These are phyloP conservation scores for Solenopsis invicta DNA, from an alignment of 1,140 invertebrate genomes.

Conservation along the genomic window DNA sequence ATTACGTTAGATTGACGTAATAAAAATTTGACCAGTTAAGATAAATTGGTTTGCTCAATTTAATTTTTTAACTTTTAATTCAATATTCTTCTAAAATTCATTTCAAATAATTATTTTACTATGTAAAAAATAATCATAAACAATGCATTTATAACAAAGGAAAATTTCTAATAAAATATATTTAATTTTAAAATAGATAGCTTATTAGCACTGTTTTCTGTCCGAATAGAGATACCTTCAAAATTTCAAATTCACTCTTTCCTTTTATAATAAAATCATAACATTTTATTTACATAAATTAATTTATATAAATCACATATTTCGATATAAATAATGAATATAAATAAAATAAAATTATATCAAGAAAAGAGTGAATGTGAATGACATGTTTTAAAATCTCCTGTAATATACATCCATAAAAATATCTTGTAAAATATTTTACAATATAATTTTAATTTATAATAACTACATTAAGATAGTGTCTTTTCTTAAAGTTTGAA, in stretches of 20 bases:
- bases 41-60: neutral
- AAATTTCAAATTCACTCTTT: neutral
- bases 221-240: neutral
- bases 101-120: neutral
- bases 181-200: neutral
- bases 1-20: neutral
- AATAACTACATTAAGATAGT: neutral
- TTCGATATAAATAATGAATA: neutral
- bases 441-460: neutral
- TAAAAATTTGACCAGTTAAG: neutral
- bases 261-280: neutral
- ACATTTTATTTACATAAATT: neutral
- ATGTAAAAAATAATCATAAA: neutral
- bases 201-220: neutral
- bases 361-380: neutral
- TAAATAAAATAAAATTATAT: neutral
- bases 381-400: neutral
- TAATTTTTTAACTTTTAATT: neutral
- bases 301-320: too few species aligned
- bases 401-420: neutral
- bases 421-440: conserved; percentile 2
- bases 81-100: neutral
- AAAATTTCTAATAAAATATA: neutral
- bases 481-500: neutral
- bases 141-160: neutral